Conservation (phyloP, 2,888 invertebrate genomes). For the Netelia virgata region DNA sequence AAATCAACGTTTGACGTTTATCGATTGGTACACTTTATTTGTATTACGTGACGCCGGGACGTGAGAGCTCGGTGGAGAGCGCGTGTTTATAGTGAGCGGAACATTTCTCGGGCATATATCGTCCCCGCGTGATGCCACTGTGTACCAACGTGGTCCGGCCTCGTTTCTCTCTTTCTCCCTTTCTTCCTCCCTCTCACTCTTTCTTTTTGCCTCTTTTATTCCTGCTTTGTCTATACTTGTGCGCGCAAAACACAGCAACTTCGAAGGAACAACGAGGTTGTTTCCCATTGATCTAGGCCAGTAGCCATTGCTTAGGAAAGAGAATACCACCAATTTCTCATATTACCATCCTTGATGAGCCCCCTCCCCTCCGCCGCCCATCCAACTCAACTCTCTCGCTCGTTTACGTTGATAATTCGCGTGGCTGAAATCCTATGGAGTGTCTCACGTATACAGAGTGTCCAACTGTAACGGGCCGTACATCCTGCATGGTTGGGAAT, state of each 20-base stretch:
- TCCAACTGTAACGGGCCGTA: too few species aligned
- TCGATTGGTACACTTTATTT: conserved; percentile 66
- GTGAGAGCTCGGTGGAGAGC: conserved; percentile 22
- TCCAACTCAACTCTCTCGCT: too few species aligned
- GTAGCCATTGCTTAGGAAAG: conserved; percentile 42
- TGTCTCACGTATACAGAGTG: too few species aligned
- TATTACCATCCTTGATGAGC: conserved; percentile 67
- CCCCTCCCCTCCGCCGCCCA: not conserved
- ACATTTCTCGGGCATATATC: not conserved
- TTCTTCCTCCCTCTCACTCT: not conserved
- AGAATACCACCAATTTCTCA: conserved; percentile 70
- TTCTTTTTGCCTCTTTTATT: not conserved
- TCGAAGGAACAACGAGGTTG: conserved; percentile 31
- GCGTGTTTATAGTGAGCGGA: not conserved
- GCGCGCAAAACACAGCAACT: conserved; percentile 13
- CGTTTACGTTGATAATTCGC: too few species aligned
- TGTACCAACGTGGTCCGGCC: not conserved
- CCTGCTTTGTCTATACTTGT: not conserved
- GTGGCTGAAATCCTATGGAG: too few species aligned
- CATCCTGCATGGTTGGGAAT: too few species aligned
- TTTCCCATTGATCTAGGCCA: conserved; percentile 52
- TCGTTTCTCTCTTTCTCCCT: conserved; percentile 7
- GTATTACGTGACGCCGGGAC: conserved; percentile 58
- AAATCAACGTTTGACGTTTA: conserved; percentile 66
- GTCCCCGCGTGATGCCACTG: not conserved